Conservation (phyloP, 2,797 vertebrate species). For the Nasua narica region DNA sequence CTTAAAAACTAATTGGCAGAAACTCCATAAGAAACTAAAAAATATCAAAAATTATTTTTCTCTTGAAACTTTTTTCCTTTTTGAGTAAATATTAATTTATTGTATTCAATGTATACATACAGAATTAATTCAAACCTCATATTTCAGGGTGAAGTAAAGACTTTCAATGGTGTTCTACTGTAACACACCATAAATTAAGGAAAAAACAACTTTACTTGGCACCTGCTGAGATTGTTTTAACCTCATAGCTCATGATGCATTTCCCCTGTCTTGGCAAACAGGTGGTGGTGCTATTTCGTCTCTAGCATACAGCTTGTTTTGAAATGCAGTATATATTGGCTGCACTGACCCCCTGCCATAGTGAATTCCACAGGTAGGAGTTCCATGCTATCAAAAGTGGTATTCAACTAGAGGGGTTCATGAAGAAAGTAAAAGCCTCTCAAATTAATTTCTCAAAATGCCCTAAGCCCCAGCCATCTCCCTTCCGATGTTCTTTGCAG, state of each 20-base stretch:
- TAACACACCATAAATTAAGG: not conserved
- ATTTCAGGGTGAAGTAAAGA: not conserved
- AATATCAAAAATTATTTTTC: not conserved
- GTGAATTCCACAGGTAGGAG: constrained; percentile 36
- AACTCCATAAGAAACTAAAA: not conserved
- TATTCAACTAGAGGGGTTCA: constrained; percentile 39
- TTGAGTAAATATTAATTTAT: not conserved
- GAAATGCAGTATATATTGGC: constrained; percentile 4
- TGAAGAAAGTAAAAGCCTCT: constrained; percentile 64
- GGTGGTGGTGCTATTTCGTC: not conserved
- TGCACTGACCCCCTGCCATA: constrained; percentile 8
- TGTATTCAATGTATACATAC: not conserved
- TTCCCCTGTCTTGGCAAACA: not conserved
- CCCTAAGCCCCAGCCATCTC: constrained; percentile 10
- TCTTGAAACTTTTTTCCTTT: not conserved
- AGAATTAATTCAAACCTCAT: not conserved
- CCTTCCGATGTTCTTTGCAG: not conserved
- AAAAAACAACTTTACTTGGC: not conserved
- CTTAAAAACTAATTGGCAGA: not conserved
- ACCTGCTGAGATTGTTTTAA: constrained; percentile 32
- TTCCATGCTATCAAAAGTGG: constrained; percentile 27
- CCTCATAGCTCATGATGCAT: not conserved
- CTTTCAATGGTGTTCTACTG: not conserved
- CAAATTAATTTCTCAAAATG: constrained; percentile 63
- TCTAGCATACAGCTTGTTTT: not conserved